Conservation (phyloP, 2,888 invertebrate species). For the Conistra vaccinii region DNA sequence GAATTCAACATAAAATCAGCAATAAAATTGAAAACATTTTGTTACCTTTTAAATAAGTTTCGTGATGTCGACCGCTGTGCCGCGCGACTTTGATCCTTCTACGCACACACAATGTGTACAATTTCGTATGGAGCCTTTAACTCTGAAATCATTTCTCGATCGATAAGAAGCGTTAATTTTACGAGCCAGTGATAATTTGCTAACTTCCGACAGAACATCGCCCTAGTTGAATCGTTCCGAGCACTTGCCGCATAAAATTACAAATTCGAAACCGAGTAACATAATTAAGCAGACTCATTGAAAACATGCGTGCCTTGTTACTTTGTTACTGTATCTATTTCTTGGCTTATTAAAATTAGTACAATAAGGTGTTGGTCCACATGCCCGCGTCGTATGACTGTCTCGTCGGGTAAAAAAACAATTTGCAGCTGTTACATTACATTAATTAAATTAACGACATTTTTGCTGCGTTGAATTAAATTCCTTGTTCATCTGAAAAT, state of each 20-base stretch:
- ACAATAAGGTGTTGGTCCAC: constrained; percentile 64
- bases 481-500: constrained; percentile 57
- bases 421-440: constrained; percentile 66
- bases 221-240: constrained; percentile 89
- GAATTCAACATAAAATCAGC: constrained; percentile 90
- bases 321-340: constrained; percentile 57
- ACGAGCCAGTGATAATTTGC: constrained; percentile 91
- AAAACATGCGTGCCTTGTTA: constrained; percentile 57
- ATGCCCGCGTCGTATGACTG: constrained; percentile 48
- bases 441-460: constrained; percentile 66
- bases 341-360: constrained; percentile 61
- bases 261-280: constrained; percentile 79
- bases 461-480: constrained; percentile 63
- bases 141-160: constrained; percentile 87
- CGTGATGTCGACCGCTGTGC: constrained; percentile 73
- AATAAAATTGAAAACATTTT: constrained; percentile 91
- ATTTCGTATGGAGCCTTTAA: constrained; percentile 73
- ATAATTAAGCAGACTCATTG: constrained; percentile 75
- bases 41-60: constrained; percentile 90
- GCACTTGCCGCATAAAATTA: constrained; percentile 87
- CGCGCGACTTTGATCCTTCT: constrained; percentile 82
- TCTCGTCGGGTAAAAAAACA: constrained; percentile 58
- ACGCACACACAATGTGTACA: constrained; percentile 76
- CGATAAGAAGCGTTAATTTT: constrained; percentile 91
- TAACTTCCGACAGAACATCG: constrained; percentile 90